phyloP scores from a whole-genome alignment of 2,113 vertebrate genomes.

The Cyphomyrus discorhynchus region DNA sequence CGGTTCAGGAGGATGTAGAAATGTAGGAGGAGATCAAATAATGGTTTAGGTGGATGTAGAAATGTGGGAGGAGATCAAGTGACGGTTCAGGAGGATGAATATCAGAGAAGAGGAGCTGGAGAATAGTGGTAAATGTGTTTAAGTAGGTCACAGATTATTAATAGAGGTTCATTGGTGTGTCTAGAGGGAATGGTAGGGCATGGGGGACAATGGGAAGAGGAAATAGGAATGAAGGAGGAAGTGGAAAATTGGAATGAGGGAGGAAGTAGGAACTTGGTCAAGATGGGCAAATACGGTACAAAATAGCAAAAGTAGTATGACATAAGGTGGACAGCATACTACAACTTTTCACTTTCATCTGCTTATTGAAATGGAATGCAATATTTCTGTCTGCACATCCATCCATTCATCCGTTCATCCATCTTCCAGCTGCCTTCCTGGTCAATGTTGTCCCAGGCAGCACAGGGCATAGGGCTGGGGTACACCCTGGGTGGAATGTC shows the following conservation, averaged over 20 bases:
- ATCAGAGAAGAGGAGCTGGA: slow-evolving; percentile 36
- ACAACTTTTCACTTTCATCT: not conserved
- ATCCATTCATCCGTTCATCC: not conserved
- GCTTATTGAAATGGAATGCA: not conserved
- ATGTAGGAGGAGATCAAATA: no score
- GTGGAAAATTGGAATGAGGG: not conserved
- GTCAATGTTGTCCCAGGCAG: not conserved
- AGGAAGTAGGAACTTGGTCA: slow-evolving; percentile 27
- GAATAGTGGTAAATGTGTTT: slow-evolving; percentile 61
- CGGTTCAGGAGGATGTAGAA: no score
- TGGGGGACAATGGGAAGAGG: slow-evolving; percentile 30
- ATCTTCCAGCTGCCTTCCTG: not conserved
- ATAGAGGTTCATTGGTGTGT: slow-evolving; percentile 68
- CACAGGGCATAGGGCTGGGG: not conserved
- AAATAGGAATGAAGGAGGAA: slow-evolving; percentile 4
- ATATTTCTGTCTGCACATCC: not conserved
- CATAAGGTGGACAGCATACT: slow-evolving; percentile 39
- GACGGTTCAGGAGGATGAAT: slow-evolving; percentile 41
- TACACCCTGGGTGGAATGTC: not conserved
- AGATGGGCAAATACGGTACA: slow-evolving; percentile 54
- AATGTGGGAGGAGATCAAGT: slow-evolving; percentile 35
- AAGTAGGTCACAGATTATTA: slow-evolving; percentile 76
- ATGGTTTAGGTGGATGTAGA: not conserved
- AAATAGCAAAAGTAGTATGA: slow-evolving; percentile 32
- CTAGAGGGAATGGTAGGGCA: slow-evolving; percentile 50